These are phyloP conservation scores for Eidolon dupreanum DNA, from an alignment of 2,797 vertebrate species.

Conservation along the genomic window DNA sequence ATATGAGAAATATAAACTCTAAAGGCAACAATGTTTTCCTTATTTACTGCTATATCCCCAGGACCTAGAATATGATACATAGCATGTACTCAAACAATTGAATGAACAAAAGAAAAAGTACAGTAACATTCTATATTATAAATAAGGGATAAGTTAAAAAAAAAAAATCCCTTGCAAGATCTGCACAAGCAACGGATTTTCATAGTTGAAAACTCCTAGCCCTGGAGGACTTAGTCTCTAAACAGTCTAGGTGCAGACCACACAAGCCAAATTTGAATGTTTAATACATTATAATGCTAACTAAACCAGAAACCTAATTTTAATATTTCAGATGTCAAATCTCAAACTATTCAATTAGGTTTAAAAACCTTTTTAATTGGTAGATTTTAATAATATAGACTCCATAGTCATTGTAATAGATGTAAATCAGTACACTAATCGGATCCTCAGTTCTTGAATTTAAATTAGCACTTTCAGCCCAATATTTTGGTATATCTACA, in stretches of 20 bases:
- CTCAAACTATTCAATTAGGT: constrained; percentile 20
- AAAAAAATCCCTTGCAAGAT: neutral
- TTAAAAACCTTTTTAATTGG: constrained; percentile 14
- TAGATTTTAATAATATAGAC: neutral
- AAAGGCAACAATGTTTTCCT: neutral
- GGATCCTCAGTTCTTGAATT: neutral
- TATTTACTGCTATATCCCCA: neutral
- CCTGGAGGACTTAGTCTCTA: neutral
- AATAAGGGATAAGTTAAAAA: neutral
- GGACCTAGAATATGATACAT: neutral
- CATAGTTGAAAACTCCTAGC: neutral
- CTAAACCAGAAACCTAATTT: neutral
- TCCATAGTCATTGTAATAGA: neutral
- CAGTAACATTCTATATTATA: neutral
- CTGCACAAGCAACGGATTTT: neutral
- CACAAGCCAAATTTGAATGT: neutral
- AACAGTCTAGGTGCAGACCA: neutral
- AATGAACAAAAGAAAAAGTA: neutral
- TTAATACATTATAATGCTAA: neutral
- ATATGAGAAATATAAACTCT: neutral
- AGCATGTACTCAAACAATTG: neutral
- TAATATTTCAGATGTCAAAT: constrained; percentile 2
- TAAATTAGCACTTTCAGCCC: neutral
- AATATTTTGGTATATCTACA: neutral
- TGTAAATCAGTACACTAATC: neutral